Base-by-base conservation (phyloP, 2,888 invertebrate species). In the Mongoloraphidia duomilia region DNA sequence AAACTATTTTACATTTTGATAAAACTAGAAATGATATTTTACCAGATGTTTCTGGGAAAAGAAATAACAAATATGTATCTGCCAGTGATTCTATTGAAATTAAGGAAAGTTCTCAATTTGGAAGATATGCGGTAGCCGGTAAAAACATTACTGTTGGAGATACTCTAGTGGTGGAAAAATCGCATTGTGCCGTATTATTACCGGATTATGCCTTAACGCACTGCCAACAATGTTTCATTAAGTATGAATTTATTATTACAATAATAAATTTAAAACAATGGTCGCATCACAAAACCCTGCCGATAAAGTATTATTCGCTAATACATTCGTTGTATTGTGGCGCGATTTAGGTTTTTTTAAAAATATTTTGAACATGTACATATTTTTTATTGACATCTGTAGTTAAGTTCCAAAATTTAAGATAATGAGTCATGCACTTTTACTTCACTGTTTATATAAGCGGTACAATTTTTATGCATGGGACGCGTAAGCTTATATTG, bases 111-210 rank as follows among this genome's bases (percentile, higher is more conserved):
- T 70, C 72, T 14, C 63, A 67, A 3, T 74, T 75, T 59, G 91
- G 91, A 1, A 73, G 90, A 58, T 87, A 77, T 62, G 88, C 84
- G 0, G 72, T 76, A 34, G 87, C 90, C 0, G 71, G 72, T 0
- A 72, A 74, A 50, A 75, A 84, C 57, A 80, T 91, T 9, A 68
- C 73, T 53, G 77, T 82, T 3, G 90, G 90, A 0, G 82, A 86
- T 58, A 72, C 82, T 46, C 62, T 91, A 49, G 64, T 85, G 0
- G 70, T 82, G 9, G 90, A 91, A 62, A 76, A 75, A 53, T 80
- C 91, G 1, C 78, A 82, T 58, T 81, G 82, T 49, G 74, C 81
- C 0, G 82, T 81, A 26, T 66, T 90, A 11, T 68, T 88, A 34
- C 76, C 75, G 40, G 82, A 84, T 61, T 81, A 76, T 61, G 65